Conservation (phyloP, 1,140 invertebrate genomes). For the Leptinotarsa undecemlineata region DNA sequence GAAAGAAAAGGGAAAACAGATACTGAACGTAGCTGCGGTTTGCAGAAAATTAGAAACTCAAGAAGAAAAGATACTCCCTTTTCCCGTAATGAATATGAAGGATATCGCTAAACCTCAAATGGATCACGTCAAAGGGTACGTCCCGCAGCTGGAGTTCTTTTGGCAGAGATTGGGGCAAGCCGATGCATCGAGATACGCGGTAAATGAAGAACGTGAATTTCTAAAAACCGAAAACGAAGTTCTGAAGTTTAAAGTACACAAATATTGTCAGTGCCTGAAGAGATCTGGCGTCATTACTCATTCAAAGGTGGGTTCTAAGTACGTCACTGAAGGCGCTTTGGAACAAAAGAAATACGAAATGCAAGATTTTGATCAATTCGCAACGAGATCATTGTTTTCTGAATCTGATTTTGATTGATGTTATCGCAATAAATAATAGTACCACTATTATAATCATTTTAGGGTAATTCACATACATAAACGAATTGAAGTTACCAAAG, state of each 20-base stretch:
- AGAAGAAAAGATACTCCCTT: conserved; percentile 58
- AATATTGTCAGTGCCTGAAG: conserved; percentile 44
- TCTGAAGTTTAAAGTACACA: conserved; percentile 37
- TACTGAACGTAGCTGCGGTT: conserved; percentile 59
- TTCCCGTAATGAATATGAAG: conserved; percentile 32
- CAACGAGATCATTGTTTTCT: background rate
- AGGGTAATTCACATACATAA: background rate
- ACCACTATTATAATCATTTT: background rate
- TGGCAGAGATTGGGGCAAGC: conserved; percentile 46
- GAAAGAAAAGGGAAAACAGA: conserved; percentile 58
- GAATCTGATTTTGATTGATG: background rate
- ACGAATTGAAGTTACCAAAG: background rate
- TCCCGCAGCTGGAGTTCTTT: conserved; percentile 39
- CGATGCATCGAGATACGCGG: conserved; percentile 37
- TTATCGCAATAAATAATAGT: background rate
- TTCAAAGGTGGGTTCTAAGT: conserved; percentile 7
- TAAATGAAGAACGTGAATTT: conserved; percentile 46
- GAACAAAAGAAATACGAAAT: conserved; percentile 35
- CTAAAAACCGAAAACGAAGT: conserved; percentile 43
- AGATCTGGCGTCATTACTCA: conserved; percentile 33
- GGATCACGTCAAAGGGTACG: conserved; percentile 22
- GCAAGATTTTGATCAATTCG: conserved; percentile 18
- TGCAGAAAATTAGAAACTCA: conserved; percentile 64
- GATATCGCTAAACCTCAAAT: conserved; percentile 29
- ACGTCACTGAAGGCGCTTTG: conserved; percentile 30